Base-by-base conservation (phyloP, 2,888 invertebrate genomes). In the Adelphocoris suturalis region DNA sequence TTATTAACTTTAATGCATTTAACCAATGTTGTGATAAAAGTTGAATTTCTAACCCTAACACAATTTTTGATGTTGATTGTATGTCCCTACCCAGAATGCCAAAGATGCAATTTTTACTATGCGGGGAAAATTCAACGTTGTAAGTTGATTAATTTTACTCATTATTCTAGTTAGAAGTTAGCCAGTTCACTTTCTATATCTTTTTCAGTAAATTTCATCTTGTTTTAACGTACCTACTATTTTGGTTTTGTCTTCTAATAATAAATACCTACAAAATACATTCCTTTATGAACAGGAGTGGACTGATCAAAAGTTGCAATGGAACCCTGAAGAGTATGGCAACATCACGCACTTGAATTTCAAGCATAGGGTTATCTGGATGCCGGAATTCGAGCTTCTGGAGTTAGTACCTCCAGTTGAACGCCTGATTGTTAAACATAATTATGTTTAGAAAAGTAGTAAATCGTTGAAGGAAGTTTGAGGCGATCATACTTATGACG, bases 231-330 rank as follows among this genome's bases (percentile, higher is more conserved):
- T 37, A n/a, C n/a, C n/a, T n/a, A 37, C 37, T 37, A 37, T 37
- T 37, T 37, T 37, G 7, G 7, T 37, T 37, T 37, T 37, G 37
- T 37, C 7, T 37, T 37, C 37, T 37, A 37, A 37, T 37, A 37
- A 37, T 37, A 37, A 37, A 37, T 4, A 37, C 37, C 7, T 37
- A 37, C 37, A 37, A 37, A 2, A 37, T 37, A 37, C 37, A 37
- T 37, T 37, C 37, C 37, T 37, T 37, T 37, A 37, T 37, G 37
- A 37, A 37, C 27, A 86, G 96, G 96, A 93, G 93, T 96, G 96
- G 96, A 93, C 92, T 0, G 96, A 96, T 92, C 93, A 94, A 16
- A 95, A 94, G 90, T 93, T 96, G 92, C 93, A 93, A 0, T 96
- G 96, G 96, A 93, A 95, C 91, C 94, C 95, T 0, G 92, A 92